A percentile compares a stretch with the other conserved stretches of the same genome.
Evolutionary conservation across 2,113 vertebrate genomes (phyloP).

Genomic region (Sinocyclocheilus grahami): DNA sequence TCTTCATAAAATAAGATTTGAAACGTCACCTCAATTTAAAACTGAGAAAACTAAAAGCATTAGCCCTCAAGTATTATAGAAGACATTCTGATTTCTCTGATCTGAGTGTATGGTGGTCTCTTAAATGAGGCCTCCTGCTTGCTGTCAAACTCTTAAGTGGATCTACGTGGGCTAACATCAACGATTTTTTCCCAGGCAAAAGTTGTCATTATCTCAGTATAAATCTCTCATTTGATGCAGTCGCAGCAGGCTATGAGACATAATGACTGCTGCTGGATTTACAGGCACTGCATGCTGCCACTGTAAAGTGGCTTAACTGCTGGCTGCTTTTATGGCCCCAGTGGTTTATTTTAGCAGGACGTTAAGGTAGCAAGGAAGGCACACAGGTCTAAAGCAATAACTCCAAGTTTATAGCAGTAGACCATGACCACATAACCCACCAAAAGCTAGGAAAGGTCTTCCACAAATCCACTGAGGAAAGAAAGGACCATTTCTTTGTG

Average conservation of each 20-base stretch:
- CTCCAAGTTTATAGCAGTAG: conserved; percentile 3
- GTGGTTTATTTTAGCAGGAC: conserved; percentile 48
- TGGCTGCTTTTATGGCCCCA: conserved; percentile 42
- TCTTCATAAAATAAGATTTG: background rate
- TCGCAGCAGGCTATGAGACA: conserved; percentile 20
- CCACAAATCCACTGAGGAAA: conserved; percentile 24
- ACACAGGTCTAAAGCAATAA: conserved; percentile 31
- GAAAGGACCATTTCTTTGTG: background rate
- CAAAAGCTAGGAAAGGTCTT: conserved; percentile 48
- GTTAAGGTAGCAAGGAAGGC: conserved; percentile 23
- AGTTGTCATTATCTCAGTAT: conserved; percentile 34
- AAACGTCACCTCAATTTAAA: conserved; percentile 21
- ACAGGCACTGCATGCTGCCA: conserved; percentile 38
- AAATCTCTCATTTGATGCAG: conserved; percentile 40
- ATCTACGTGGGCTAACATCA: conserved; percentile 28
- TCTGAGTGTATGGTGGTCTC: conserved; percentile 2
- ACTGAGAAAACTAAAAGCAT: background rate
- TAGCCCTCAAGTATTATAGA: background rate
- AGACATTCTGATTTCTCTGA: background rate
- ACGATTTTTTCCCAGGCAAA: conserved; percentile 43
- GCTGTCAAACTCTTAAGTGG: conserved; percentile 36
- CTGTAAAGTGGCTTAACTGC: conserved; percentile 42
- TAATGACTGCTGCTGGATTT: conserved; percentile 49
- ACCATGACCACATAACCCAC: conserved; percentile 55
- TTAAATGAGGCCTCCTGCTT: conserved; percentile 21